These are phyloP conservation scores for Sminthurides aquaticus DNA, from an alignment of 2,888 invertebrate species.

Conservation along the genomic window DNA sequence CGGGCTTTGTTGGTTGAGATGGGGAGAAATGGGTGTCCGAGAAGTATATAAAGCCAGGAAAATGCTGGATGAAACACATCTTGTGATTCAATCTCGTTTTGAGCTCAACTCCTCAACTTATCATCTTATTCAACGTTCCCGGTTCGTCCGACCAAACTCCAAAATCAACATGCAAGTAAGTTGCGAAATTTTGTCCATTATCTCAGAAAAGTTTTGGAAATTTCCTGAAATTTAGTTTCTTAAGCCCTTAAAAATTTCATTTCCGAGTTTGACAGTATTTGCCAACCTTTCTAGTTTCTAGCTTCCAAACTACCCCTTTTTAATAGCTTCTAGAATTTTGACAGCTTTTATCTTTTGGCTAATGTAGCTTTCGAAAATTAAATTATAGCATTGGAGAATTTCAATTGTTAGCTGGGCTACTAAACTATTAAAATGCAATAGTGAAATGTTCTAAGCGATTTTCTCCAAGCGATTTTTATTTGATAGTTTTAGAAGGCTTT, in stretches of 20 bases:
- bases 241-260: no score
- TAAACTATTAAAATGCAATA: no score
- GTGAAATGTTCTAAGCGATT: no score
- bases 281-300: no score
- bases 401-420: no score
- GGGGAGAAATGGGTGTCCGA: background rate
- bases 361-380: no score
- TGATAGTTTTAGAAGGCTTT: no score
- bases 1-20: background rate
- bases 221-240: background rate
- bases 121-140: background rate
- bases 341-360: no score
- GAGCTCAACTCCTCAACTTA: background rate
- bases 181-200: background rate
- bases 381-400: no score
- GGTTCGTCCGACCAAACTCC: background rate
- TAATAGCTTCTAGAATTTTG: background rate
- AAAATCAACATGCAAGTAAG: conserved; percentile 1
- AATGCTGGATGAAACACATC: background rate
- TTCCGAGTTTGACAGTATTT: no score
- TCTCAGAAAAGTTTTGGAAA: conserved; percentile 2
- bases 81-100: conserved; percentile 5
- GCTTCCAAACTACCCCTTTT: no score
- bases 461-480: no score
- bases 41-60: background rate